Evolutionary conservation across 2,113 vertebrate genomes (phyloP).

Genomic region (Chaenogobius annularis): DNA sequence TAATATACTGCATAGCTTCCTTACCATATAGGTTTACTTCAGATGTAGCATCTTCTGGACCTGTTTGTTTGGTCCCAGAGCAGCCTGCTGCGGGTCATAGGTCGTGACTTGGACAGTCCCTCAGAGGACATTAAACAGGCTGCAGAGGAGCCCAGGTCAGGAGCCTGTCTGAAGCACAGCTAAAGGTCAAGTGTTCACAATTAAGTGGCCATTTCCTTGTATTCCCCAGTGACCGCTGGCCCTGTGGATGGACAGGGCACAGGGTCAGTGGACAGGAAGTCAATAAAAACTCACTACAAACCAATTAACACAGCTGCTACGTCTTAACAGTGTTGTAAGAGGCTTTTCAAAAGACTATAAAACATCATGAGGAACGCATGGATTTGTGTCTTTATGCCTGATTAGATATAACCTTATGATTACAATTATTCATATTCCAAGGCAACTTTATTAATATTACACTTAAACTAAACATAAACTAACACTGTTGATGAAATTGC

Average conservation of each 20-base stretch:
- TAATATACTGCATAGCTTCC: slow-evolving; percentile 5
- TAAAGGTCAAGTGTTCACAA: slow-evolving; percentile 71
- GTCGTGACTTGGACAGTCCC: slow-evolving; percentile 64
- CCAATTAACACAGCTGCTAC: slow-evolving; percentile 2
- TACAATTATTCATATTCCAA: neutral
- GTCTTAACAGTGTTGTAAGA: neutral
- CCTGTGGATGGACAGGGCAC: slow-evolving; percentile 27
- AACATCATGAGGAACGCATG: neutral
- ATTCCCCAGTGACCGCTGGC: slow-evolving; percentile 63
- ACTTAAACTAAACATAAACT: too few species aligned
- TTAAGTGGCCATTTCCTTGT: slow-evolving; percentile 71
- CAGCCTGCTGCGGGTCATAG: slow-evolving; percentile 54
- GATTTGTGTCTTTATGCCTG: neutral
- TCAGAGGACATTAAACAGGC: slow-evolving; percentile 69
- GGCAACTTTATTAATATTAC: neutral
- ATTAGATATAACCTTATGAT: neutral
- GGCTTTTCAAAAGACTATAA: neutral
- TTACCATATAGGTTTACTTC: slow-evolving; percentile 3
- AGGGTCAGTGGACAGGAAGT: slow-evolving; percentile 26
- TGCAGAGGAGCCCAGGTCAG: slow-evolving; percentile 53
- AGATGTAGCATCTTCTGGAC: slow-evolving; percentile 51
- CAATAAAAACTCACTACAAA: slow-evolving; percentile 33
- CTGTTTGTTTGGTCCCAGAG: slow-evolving; percentile 53
- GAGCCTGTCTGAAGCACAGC: slow-evolving; percentile 37
- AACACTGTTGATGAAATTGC: neutral